Conservation (phyloP, 2,888 invertebrate genomes). For the Cephus pygmeus region DNA sequence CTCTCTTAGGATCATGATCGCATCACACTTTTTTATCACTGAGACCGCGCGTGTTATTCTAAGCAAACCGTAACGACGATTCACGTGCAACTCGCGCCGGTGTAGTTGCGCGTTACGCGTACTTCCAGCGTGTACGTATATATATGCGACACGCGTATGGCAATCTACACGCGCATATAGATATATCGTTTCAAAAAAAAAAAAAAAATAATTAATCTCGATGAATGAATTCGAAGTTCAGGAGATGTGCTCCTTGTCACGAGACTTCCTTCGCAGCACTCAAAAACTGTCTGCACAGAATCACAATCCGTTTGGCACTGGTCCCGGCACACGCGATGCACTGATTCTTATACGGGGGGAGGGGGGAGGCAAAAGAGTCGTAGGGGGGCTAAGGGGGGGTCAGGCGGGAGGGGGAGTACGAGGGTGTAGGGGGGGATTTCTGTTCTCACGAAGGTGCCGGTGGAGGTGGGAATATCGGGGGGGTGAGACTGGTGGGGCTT, state of each 20-base stretch:
- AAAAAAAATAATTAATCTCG: conserved; percentile 22
- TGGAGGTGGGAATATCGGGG: conserved; percentile 20
- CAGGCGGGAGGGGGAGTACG: conserved; percentile 26
- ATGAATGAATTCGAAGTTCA: conserved; percentile 4
- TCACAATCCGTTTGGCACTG: conserved; percentile 60
- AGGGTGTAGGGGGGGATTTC: conserved; percentile 41
- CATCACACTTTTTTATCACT: conserved; percentile 41
- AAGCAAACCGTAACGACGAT: background rate
- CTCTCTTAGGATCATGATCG: conserved; percentile 33
- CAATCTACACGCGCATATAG: background rate
- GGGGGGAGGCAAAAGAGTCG: conserved; percentile 12
- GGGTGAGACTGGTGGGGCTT: conserved; percentile 27
- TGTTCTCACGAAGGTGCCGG: conserved; percentile 28
- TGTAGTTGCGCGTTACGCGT: background rate
- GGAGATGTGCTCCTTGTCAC: conserved; percentile 43
- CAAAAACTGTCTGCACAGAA: conserved; percentile 48
- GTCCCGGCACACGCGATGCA: conserved; percentile 58
- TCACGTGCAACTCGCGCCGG: conserved; percentile 20
- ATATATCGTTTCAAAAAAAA: conserved; percentile 4
- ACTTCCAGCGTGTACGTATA: background rate
- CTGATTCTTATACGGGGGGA: conserved; percentile 61
- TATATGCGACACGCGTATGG: background rate
- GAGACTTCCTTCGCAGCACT: conserved; percentile 41
- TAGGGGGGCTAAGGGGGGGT: conserved; percentile 26
- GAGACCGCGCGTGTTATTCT: conserved; percentile 1